Evolutionary conservation across 2,113 vertebrate genomes (phyloP).

Genomic region (Stigmatopora argus): DNA sequence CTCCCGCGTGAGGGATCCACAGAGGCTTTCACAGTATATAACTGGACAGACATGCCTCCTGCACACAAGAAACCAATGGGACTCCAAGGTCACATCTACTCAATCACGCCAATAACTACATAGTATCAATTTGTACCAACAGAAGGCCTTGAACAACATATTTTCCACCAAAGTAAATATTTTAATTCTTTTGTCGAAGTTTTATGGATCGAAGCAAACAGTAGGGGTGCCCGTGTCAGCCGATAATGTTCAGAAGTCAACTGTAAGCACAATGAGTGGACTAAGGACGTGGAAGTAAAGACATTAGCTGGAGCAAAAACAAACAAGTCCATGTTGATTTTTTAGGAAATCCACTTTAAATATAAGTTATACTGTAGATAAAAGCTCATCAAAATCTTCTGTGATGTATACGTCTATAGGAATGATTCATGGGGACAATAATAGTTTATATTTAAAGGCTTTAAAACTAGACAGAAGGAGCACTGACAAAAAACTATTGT

Average conservation of each 20-base stretch:
- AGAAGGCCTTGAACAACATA: conserved; percentile 2
- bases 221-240: conserved; percentile 5
- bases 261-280: conserved; percentile 26
- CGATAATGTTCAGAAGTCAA: conserved; percentile 20
- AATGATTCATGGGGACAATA: neutral
- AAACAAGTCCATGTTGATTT: neutral
- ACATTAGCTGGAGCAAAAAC: neutral
- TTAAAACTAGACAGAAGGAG: neutral
- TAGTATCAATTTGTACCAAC: conserved; percentile 5
- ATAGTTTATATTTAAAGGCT: neutral
- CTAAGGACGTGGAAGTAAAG: conserved; percentile 6
- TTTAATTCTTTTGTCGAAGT: neutral
- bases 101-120: conserved; percentile 11
- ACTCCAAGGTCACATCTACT: conserved; percentile 14
- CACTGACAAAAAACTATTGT: conserved; percentile 4
- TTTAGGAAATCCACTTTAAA: neutral
- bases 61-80: conserved; percentile 17
- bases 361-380: neutral
- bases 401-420: neutral
- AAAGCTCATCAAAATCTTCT: neutral
- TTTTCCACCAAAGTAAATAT: neutral
- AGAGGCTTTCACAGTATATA: conserved; percentile 16
- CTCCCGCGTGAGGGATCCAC: conserved; percentile 26
- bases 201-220: conserved; percentile 2
- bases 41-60: conserved; percentile 16